These are phyloP conservation scores for Mungos mungo DNA, from an alignment of 2,113 vertebrate genomes.

Conservation along the genomic window DNA sequence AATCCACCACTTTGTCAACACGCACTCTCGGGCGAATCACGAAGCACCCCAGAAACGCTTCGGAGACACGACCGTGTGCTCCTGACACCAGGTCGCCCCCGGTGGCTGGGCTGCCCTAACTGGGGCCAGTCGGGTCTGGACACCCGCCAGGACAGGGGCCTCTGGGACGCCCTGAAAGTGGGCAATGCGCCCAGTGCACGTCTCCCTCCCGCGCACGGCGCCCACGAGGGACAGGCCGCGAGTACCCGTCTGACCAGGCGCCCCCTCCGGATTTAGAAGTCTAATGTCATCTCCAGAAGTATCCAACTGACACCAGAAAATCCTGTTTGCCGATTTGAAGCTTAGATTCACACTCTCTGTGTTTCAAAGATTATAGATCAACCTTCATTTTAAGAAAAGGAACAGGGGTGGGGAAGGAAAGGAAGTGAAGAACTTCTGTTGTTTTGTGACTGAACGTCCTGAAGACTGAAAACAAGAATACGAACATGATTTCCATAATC, in stretches of 20 bases:
- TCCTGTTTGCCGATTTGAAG: neutral
- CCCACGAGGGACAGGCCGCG: neutral
- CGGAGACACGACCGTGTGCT: neutral
- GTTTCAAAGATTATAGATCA: neutral
- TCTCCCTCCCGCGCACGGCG: neutral
- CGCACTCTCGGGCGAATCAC: rapidly evolving
- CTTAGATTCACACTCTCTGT: neutral
- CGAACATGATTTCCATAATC: neutral
- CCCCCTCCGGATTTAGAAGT: neutral
- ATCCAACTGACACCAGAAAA: neutral
- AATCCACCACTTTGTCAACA: neutral
- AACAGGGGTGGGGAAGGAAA: too few relatives aligned
- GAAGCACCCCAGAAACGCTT: neutral
- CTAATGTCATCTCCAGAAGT: neutral
- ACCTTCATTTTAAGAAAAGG: neutral
- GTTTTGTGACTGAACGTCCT: neutral
- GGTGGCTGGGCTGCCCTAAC: neutral
- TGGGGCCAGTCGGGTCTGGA: neutral
- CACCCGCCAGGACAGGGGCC: neutral
- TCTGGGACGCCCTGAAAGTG: neutral
- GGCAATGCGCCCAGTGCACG: rapidly evolving
- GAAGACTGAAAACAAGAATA: neutral
- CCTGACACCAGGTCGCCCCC: rapidly evolving
- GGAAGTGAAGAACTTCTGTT: neutral
- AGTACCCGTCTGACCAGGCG: rapidly evolving